Conservation (phyloP, 1,140 invertebrate species). For the Hormaphis cornu region DNA sequence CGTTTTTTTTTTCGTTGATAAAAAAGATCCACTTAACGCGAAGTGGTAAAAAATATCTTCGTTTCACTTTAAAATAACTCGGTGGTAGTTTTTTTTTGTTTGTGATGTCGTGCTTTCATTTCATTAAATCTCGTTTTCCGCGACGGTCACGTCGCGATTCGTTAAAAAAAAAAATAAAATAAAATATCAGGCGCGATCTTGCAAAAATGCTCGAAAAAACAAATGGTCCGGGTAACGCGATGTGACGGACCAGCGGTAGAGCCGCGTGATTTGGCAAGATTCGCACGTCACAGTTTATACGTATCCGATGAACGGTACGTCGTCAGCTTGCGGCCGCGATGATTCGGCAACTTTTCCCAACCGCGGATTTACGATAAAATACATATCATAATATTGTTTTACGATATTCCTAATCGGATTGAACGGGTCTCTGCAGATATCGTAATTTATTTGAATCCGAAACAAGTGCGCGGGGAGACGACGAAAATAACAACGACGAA, state of each 20-base stretch:
- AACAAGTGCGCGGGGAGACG: no score
- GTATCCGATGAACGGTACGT: background rate
- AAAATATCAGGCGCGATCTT: background rate
- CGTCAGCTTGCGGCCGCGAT: background rate
- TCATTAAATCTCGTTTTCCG: background rate
- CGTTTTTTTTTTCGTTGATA: no score
- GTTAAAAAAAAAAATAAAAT: background rate
- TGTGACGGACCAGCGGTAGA: background rate
- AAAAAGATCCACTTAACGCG: no score
- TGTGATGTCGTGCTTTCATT: background rate
- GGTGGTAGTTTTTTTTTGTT: background rate
- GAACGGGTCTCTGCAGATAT: no score
- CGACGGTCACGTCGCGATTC: background rate
- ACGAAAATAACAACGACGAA: no score
- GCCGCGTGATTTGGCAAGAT: slow-evolving; percentile 16
- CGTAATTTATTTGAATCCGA: no score
- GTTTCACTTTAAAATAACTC: no score
- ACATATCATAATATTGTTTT: background rate
- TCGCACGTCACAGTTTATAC: background rate
- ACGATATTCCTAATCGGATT: background rate
- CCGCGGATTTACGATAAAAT: background rate
- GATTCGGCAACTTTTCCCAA: background rate
- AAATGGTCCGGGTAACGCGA: background rate
- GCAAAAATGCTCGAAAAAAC: background rate
- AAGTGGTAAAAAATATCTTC: no score